Conservation (phyloP, 2,113 vertebrate species). For the Pyxicephalus adspersus region DNA sequence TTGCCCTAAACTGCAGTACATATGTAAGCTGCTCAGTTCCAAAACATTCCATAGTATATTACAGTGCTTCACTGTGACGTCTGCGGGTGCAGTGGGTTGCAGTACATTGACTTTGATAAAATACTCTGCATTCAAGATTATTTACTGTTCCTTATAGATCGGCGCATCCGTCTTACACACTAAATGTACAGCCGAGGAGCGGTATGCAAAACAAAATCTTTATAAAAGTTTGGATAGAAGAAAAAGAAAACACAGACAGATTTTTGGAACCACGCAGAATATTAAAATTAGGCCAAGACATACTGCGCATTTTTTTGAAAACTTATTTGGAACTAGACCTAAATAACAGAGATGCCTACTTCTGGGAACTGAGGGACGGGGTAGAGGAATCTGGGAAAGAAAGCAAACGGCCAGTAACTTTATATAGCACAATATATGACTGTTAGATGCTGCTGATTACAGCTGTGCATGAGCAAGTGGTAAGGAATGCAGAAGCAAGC, state of each 20-base stretch:
- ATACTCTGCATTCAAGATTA: neutral
- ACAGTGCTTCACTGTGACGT: neutral
- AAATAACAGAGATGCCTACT: constrained; percentile 79
- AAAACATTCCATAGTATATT: too few relatives aligned
- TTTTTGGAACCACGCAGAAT: constrained; percentile 65
- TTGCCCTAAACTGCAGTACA: too few relatives aligned
- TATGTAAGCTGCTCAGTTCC: too few relatives aligned
- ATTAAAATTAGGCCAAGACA: constrained; percentile 64
- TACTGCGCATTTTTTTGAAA: constrained; percentile 69
- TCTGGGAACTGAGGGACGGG: constrained; percentile 72
- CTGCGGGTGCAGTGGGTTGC: neutral
- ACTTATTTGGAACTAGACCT: constrained; percentile 72
- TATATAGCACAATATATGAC: constrained; percentile 59
- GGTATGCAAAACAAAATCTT: constrained; percentile 69
- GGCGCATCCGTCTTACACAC: neutral
- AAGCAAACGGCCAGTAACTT: constrained; percentile 60
- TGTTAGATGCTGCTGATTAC: constrained; percentile 51
- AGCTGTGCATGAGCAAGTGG: constrained; percentile 25
- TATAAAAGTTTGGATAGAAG: constrained; percentile 70
- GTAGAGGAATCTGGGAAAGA: constrained; percentile 64
- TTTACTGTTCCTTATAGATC: neutral
- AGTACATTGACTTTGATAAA: neutral
- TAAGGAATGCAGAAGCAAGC: constrained; percentile 19
- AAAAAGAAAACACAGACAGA: constrained; percentile 73
- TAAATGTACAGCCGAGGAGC: constrained; percentile 8